Conservation (phyloP, 1,140 invertebrate species). For the Drosophila aff. region DNA sequence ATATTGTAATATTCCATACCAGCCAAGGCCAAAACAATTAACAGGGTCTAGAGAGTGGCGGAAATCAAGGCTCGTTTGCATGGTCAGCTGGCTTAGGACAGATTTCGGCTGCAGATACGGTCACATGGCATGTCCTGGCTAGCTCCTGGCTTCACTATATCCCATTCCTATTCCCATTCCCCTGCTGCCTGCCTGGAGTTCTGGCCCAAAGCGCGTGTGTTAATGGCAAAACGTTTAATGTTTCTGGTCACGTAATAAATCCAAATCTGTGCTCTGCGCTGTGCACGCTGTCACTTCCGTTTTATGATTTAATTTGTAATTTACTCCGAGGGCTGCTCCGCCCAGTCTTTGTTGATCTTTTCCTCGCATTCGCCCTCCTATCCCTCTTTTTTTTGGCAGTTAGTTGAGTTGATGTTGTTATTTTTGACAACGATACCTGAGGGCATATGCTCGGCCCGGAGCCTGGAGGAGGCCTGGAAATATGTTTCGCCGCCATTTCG, state of each 20-base stretch:
- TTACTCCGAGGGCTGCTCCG: constrained; percentile 66
- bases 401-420: constrained; percentile 72
- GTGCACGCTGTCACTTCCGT: constrained; percentile 81
- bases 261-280: constrained; percentile 79
- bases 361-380: neutral
- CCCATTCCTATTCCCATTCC: neutral
- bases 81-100: constrained; percentile 23
- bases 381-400: constrained; percentile 52
- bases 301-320: constrained; percentile 84
- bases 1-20: neutral
- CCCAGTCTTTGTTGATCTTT: constrained; percentile 20
- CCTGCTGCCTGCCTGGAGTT: neutral
- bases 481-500: constrained; percentile 71
- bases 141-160: constrained; percentile 16
- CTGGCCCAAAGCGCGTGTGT: constrained; percentile 67
- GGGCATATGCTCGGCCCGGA: constrained; percentile 51
- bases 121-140: constrained; percentile 27
- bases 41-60: neutral
- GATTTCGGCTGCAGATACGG: constrained; percentile 10
- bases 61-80: constrained; percentile 32
- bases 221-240: constrained; percentile 81
- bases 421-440: constrained; percentile 75
- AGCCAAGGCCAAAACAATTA: constrained; percentile 18
- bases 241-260: constrained; percentile 84
- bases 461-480: constrained; percentile 30